phyloP scores from a whole-genome alignment of 2,113 vertebrate genomes.

The Mustela lutreola region DNA sequence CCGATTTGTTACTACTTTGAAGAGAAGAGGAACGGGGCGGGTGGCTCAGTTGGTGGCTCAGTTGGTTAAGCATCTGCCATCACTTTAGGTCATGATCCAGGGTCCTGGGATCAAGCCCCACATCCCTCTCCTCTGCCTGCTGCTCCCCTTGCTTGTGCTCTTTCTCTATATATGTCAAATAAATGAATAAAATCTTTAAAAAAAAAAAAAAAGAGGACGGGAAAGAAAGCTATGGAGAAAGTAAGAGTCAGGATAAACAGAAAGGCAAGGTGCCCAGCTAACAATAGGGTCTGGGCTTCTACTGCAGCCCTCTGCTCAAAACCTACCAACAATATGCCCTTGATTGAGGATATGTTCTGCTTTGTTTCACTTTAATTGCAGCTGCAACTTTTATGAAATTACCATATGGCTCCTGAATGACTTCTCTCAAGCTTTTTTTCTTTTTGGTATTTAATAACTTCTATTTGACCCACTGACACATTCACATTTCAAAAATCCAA shows the following conservation, averaged over 20 bases:
- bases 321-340: neutral
- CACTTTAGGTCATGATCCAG: neutral
- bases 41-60: neutral
- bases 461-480: neutral
- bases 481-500: constrained; percentile 53
- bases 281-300: neutral
- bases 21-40: neutral
- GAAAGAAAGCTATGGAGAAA: neutral
- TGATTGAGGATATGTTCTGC: neutral
- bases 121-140: neutral
- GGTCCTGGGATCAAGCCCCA: neutral
- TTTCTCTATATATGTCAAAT: neutral
- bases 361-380: neutral
- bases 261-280: neutral
- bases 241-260: neutral
- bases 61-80: neutral
- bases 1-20: neutral
- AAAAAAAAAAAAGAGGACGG: neutral
- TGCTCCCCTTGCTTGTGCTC: neutral
- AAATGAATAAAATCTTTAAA: neutral
- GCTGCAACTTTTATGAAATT: constrained; percentile 14
- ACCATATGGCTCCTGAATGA: neutral
- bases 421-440: constrained; percentile 1
- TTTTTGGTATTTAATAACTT: constrained; percentile 42
- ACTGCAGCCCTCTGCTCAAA: neutral